phyloP scores from a whole-genome alignment of 2,113 vertebrate genomes.

The Marmota monax region DNA sequence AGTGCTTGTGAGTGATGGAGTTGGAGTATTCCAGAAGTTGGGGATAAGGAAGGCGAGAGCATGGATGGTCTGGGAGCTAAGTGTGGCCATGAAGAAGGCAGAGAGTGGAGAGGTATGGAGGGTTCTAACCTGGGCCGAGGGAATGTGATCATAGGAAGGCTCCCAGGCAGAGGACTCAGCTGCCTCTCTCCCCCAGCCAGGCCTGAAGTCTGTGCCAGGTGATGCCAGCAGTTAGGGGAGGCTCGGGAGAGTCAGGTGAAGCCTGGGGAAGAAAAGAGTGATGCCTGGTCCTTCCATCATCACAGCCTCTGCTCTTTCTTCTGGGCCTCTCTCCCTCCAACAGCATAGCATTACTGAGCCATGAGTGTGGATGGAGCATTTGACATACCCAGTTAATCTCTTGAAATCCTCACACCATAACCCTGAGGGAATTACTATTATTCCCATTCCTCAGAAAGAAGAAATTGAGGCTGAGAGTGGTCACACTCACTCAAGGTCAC shows the following conservation, averaged over 20 bases:
- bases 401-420: neutral
- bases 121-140: neutral
- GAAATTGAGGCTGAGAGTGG: neutral
- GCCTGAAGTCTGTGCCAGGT: neutral
- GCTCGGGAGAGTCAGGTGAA: neutral
- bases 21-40: neutral
- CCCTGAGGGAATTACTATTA: neutral
- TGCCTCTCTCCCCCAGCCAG: rapidly evolving
- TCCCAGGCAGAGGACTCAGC: neutral
- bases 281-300: neutral
- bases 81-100: neutral
- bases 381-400: neutral
- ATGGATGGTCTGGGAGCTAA: neutral
- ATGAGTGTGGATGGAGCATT: neutral
- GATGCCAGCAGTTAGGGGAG: neutral
- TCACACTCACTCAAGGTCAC: neutral
- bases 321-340: neutral
- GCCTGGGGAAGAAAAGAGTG: neutral
- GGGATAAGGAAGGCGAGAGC: neutral
- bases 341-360: neutral
- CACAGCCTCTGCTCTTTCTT: neutral
- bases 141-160: neutral
- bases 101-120: too few relatives aligned
- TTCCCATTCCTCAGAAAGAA: neutral
- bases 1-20: neutral